phyloP scores from a whole-genome alignment of 2,113 vertebrate genomes.

The Varanus komodoensis region DNA sequence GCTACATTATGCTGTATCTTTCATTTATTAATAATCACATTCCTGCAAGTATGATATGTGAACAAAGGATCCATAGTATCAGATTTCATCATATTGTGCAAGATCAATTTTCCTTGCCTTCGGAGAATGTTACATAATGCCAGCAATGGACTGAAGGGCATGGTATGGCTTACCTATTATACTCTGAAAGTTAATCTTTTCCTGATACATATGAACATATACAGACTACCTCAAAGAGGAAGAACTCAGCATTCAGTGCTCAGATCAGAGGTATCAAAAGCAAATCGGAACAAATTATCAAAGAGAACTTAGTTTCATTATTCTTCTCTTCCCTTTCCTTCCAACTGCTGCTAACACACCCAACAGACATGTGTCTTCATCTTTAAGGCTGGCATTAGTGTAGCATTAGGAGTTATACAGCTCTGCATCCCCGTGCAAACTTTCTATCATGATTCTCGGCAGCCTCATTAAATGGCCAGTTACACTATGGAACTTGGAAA shows the following conservation, averaged over 20 bases:
- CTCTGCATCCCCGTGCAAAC: slow-evolving; percentile 11
- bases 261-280: slow-evolving; percentile 4
- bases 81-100: not conserved
- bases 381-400: slow-evolving; percentile 22
- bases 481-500: slow-evolving; percentile 27
- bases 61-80: not conserved
- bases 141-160: not conserved
- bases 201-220: not conserved
- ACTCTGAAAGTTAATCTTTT: slow-evolving; percentile 12
- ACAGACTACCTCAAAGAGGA: not conserved
- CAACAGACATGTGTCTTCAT: slow-evolving; percentile 5
- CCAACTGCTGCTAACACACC: not conserved
- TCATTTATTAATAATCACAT: not conserved
- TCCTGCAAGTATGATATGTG: not conserved
- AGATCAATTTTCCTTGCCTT: not conserved
- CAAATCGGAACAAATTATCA: not conserved
- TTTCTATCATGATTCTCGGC: not conserved
- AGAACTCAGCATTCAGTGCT: not conserved
- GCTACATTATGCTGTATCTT: not conserved
- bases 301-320: not conserved
- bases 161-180: not conserved
- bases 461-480: slow-evolving; percentile 43
- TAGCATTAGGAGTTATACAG: slow-evolving; percentile 37
- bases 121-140: not conserved
- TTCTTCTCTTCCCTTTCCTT: not conserved